Evolutionary conservation across 2,888 invertebrate species (phyloP).

Genomic region (Oligia latruncula): DNA sequence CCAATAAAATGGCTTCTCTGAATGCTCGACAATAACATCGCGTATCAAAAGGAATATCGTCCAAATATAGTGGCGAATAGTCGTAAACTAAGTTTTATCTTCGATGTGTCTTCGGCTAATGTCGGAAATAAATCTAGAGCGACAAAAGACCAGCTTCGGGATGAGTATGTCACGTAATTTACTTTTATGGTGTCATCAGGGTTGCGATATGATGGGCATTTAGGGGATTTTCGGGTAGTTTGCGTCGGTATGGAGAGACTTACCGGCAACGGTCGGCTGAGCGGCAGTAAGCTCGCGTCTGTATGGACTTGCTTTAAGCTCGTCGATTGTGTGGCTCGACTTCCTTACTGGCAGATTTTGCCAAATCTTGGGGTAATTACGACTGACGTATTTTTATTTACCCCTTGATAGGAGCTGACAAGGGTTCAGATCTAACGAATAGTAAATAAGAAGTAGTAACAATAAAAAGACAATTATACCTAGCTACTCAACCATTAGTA

Average conservation of each 20-base stretch:
- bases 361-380: not conserved
- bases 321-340: slow-evolving; percentile 13
- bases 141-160: slow-evolving; percentile 67
- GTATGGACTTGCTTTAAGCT: not conserved
- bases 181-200: slow-evolving; percentile 67
- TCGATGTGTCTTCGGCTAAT: slow-evolving; percentile 66
- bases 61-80: slow-evolving; percentile 66
- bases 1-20: slow-evolving; percentile 60
- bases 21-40: slow-evolving; percentile 62
- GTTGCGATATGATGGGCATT: slow-evolving; percentile 66
- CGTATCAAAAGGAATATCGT: slow-evolving; percentile 65
- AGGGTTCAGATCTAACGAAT: not conserved
- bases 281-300: slow-evolving; percentile 43
- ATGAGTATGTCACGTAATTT: slow-evolving; percentile 68
- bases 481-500: not conserved
- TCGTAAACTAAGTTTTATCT: slow-evolving; percentile 70
- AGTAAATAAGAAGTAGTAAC: not conserved
- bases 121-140: slow-evolving; percentile 67
- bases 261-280: slow-evolving; percentile 39
- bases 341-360: not conserved
- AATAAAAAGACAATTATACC: not conserved
- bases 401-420: not conserved
- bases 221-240: slow-evolving; percentile 59
- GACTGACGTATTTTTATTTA: not conserved
- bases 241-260: slow-evolving; percentile 54